Evolutionary conservation across 2,113 vertebrate species (phyloP).

Genomic region (Pao palembangensis): DNA sequence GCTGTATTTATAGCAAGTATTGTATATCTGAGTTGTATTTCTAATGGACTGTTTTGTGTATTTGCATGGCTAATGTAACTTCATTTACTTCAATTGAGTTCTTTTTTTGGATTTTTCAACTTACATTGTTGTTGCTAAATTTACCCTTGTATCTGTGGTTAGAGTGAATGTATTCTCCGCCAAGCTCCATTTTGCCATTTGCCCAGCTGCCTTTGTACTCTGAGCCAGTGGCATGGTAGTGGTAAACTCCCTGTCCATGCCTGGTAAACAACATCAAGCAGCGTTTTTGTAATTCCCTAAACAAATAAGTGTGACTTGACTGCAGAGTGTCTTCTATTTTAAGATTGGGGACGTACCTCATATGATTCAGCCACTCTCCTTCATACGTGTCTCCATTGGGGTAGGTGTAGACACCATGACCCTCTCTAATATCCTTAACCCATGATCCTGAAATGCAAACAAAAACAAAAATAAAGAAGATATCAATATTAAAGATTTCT

Average conservation of each 20-base stretch:
- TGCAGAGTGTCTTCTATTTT: neutral
- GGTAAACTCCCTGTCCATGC: conserved; percentile 86
- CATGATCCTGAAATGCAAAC: conserved; percentile 78
- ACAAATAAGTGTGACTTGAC: neutral
- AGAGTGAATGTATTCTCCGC: conserved; percentile 81
- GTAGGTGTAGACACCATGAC: conserved; percentile 85
- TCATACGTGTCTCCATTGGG: conserved; percentile 86
- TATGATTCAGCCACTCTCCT: conserved; percentile 84
- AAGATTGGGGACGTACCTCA: conserved; percentile 67
- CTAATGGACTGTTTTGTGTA: neutral
- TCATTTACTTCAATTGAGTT: neutral
- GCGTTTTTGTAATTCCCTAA: neutral
- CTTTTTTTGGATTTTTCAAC: conserved; percentile 15
- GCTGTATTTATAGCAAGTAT: too few species aligned
- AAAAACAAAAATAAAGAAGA: neutral
- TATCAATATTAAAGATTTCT: neutral
- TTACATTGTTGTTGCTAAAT: conserved; percentile 73
- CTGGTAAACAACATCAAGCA: conserved; percentile 56
- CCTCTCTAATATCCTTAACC: conserved; percentile 81
- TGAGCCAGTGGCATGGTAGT: conserved; percentile 79
- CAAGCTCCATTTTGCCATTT: conserved; percentile 81
- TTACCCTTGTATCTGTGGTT: conserved; percentile 85
- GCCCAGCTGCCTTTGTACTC: conserved; percentile 84
- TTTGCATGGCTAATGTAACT: neutral
- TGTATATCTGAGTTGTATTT: neutral